phyloP scores from a whole-genome alignment of 2,113 vertebrate species.

The Salvelinus fontinalis region DNA sequence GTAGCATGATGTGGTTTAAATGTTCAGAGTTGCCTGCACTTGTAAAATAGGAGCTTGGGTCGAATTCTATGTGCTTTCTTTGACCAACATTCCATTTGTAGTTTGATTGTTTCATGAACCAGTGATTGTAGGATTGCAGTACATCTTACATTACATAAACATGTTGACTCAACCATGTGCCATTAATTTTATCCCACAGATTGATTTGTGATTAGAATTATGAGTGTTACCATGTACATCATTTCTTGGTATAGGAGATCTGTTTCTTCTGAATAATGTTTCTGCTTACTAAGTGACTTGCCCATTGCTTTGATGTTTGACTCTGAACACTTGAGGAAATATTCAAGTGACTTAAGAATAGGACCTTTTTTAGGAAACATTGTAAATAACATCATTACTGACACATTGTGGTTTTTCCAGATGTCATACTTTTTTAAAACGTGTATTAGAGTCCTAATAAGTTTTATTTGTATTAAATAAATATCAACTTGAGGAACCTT shows the following conservation, averaged over 20 bases:
- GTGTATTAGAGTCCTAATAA: constrained; percentile 55
- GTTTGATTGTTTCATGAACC: constrained; percentile 87
- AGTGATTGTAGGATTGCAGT: constrained; percentile 89
- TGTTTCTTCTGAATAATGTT: constrained; percentile 42
- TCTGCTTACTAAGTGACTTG: constrained; percentile 54
- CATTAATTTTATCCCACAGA: constrained; percentile 75
- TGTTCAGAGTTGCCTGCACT: constrained; percentile 85
- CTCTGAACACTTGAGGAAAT: constrained; percentile 51
- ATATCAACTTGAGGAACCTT: constrained; percentile 31
- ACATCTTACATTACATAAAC: constrained; percentile 84
- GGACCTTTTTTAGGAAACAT: constrained; percentile 62
- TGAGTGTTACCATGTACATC: constrained; percentile 47
- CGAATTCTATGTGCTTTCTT: constrained; percentile 76
- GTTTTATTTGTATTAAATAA: constrained; percentile 41
- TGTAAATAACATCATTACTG: constrained; percentile 66
- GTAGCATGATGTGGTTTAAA: constrained; percentile 84
- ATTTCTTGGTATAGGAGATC: constrained; percentile 34
- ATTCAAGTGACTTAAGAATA: constrained; percentile 46
- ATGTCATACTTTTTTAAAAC: constrained; percentile 59
- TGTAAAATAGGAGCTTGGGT: constrained; percentile 83
- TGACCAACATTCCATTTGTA: constrained; percentile 92
- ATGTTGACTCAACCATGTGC: constrained; percentile 90
- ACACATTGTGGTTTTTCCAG: constrained; percentile 62
- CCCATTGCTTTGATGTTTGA: constrained; percentile 48
- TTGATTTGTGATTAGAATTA: constrained; percentile 38